Percentiles rank a stretch among this genome's conserved stretches.
Evolutionary conservation across 2,888 invertebrate genomes (phyloP).

Genomic region (Nycteola revayana): DNA sequence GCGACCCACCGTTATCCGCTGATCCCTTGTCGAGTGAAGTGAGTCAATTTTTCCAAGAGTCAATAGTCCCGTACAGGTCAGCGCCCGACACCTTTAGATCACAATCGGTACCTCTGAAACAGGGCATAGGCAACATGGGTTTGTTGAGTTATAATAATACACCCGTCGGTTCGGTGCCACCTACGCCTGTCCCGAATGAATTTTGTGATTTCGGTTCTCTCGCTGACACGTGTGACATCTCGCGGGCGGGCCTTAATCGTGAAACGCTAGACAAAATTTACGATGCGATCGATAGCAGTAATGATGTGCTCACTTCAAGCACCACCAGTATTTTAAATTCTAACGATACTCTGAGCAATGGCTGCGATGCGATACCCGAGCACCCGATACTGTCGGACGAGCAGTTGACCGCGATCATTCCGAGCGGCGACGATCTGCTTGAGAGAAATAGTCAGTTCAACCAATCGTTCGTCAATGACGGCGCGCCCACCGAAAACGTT

Average conservation of each 20-base stretch:
- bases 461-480: slow-evolving; percentile 54
- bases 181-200: slow-evolving; percentile 87
- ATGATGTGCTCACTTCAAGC: slow-evolving; percentile 62
- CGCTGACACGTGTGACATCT: slow-evolving; percentile 79
- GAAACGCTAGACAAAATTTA: slow-evolving; percentile 86
- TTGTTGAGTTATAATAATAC: slow-evolving; percentile 74
- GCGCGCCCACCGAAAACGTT: slow-evolving; percentile 54
- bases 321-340: slow-evolving; percentile 54
- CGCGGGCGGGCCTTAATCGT: slow-evolving; percentile 75
- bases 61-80: slow-evolving; percentile 61
- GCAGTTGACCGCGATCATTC: slow-evolving; percentile 65
- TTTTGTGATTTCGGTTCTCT: slow-evolving; percentile 87
- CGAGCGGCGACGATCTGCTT: slow-evolving; percentile 57
- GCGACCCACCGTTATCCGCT: slow-evolving; percentile 70
- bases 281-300: slow-evolving; percentile 82
- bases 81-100: slow-evolving; percentile 82
- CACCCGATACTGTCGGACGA: slow-evolving; percentile 64
- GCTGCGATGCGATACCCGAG: slow-evolving; percentile 63
- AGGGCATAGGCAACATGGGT: slow-evolving; percentile 71
- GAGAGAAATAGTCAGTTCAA: slow-evolving; percentile 57
- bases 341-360: slow-evolving; percentile 57
- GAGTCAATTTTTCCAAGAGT: slow-evolving; percentile 83
- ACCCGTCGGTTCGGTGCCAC: slow-evolving; percentile 84
- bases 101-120: slow-evolving; percentile 90
- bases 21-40: slow-evolving; percentile 83